Conservation (phyloP, 1,140 invertebrate genomes). For the Onthophagus taurus region DNA sequence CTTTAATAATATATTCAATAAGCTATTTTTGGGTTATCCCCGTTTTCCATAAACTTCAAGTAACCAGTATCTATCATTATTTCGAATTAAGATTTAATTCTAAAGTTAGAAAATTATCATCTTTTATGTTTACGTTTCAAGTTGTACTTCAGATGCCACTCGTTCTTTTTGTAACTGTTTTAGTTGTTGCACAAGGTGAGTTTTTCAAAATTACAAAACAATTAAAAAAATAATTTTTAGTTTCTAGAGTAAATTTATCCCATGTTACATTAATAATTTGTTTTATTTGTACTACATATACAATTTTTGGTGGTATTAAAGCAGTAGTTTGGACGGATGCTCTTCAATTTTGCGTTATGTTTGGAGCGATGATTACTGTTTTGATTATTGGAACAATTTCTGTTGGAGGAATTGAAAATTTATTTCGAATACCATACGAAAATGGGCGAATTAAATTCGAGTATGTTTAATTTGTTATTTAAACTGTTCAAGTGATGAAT, state of each 20-base stretch:
- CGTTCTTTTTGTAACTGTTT: slow-evolving; percentile 47
- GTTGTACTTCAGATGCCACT: slow-evolving; percentile 43
- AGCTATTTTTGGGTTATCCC: slow-evolving; percentile 45
- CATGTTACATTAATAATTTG: slow-evolving; percentile 51
- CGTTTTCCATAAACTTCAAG: slow-evolving; percentile 62
- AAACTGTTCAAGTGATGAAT: no score
- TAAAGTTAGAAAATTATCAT: slow-evolving; percentile 44
- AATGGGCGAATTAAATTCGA: slow-evolving; percentile 38
- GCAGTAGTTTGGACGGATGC: slow-evolving; percentile 64
- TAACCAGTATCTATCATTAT: slow-evolving; percentile 61
- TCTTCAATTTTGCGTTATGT: slow-evolving; percentile 54
- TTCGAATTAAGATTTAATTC: slow-evolving; percentile 40
- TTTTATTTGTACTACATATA: slow-evolving; percentile 65
- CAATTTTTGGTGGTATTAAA: slow-evolving; percentile 62
- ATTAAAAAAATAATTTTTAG: no score
- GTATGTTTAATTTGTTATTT: slow-evolving; percentile 13
- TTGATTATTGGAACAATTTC: slow-evolving; percentile 41
- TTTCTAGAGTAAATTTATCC: background rate
- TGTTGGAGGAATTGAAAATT: slow-evolving; percentile 49
- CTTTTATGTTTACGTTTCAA: slow-evolving; percentile 42
- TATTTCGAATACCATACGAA: slow-evolving; percentile 38
- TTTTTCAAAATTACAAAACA: no score
- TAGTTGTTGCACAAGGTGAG: slow-evolving; percentile 48
- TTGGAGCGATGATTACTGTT: slow-evolving; percentile 44
- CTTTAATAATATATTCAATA: slow-evolving; percentile 49